Base-by-base conservation (phyloP, 1,140 invertebrate genomes). In the Drosophila willistoni region DNA sequence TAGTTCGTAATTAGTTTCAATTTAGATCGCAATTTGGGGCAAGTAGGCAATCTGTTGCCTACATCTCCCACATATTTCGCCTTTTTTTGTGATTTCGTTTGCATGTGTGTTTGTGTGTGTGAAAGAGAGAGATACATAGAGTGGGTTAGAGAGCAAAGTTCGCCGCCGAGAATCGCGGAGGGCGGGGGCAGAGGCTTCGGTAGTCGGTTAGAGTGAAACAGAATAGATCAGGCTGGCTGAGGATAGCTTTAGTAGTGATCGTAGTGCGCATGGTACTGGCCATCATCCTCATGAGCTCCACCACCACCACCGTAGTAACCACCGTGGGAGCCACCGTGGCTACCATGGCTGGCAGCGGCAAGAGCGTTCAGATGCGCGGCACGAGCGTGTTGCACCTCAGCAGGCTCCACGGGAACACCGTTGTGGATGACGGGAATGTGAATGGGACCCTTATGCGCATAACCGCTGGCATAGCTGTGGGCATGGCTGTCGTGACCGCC, bases 341-440 rank as follows among this genome's bases (percentile, higher is more conserved):
- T 61, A 0, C 81, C 74, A 44, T 92, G 90, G 39, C 77, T 87
- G 14, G 93, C 93, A 4, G 93, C 92, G 4, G 94, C 93, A 42
- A 94, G 68, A 2, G 94, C 93, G 14, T 92, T 93, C 64, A 94
- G 81, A 81, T 94, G 94, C 13, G 93, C 93, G n/a, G 93, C 93
- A 76, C 94, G 94, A 10, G 94, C 94, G 65, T 93, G 93, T 60
- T 93, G 93, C 3, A 95, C 94, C 87, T 94, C 94, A 3, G 93
- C 93, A 14, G 94, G 94, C 78, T 95, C 94, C 0, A 94, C 93
- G 10, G 94, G 94, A 9, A 93, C 93, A 22, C 93, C 94, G 64
- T 94, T 93, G 63, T 93, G 93, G 64, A 93, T 93, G 34, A 93
- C 86, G 5, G 92, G 92, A 66, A 92, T 91, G 69, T 93, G 92